Base-by-base conservation (phyloP, 2,797 vertebrate species). In the Smutsia gigantea region DNA sequence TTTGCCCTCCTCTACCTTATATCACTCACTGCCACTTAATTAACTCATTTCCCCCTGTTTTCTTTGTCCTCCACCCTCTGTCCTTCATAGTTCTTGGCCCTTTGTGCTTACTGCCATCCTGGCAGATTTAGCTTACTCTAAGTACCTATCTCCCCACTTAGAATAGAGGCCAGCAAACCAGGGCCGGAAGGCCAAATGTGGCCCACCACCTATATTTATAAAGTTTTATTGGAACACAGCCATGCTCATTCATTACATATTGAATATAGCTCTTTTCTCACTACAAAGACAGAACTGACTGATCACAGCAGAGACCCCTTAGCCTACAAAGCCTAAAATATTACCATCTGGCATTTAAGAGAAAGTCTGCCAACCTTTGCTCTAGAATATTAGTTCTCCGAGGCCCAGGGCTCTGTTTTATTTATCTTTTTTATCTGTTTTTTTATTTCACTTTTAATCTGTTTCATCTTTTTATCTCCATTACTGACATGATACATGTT, bases 151-250 rank as follows among this genome's bases (percentile, higher is more conserved):
- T 53, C 51, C 10, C 57, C 25, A 25, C 75, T 51, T 49, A 49
- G 34, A 9, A 72, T 10, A 89, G 29, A 88, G 11, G 23, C 31
- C n/a, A 59, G 57, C 42, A 75, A 94, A 69, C 31, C 10, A 68
- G 87, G 27, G 23, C 55, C 63, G 51, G 27, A 66, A 77, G 61
- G 75, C 39, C 42, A 87, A 82, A 89, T 84, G 12, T 7, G 2
- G 23, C 53, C 87, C 25, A 55, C 3, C 19, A n/a, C 25, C 49
- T 18, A 17, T 53, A 55, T 92, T 31, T n/a, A 83, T 79, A 88
- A 78, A 93, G 64, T 78, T 95, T 95, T n/a, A 90, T 4, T 84
- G 46, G 46, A 78, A 94, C 27, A 90, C 57, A 93, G 34, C 46
- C 51, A 42, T 1, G 25, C 34, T 79, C 71, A 51, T 64, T 78